Conservation (phyloP, 2,888 invertebrate species). For the Sesia apiformis region DNA sequence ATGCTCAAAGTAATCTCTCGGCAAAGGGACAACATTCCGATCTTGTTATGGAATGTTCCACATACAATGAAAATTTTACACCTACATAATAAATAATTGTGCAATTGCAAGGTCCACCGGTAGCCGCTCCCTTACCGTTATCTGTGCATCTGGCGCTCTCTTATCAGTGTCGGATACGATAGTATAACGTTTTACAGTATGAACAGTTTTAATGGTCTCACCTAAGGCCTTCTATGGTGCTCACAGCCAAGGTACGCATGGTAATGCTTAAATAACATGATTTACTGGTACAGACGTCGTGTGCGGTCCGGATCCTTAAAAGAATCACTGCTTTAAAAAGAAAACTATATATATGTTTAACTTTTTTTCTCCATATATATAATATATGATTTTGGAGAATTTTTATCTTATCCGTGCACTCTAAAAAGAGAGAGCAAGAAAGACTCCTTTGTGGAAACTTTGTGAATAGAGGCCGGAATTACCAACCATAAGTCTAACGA, state of each 20-base stretch:
- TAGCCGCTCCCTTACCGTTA: slow-evolving; percentile 18
- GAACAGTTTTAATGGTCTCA: slow-evolving; percentile 10
- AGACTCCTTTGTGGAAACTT: too few species aligned
- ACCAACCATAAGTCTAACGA: slow-evolving; percentile 1
- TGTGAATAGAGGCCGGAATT: slow-evolving; percentile 1
- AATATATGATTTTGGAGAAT: too few species aligned
- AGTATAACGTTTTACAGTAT: slow-evolving; percentile 8
- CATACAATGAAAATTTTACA: slow-evolving; percentile 15
- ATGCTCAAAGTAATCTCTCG: slow-evolving; percentile 10
- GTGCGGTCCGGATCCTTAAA: slow-evolving; percentile 26
- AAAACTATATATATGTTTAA: too few species aligned
- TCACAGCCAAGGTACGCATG: slow-evolving; percentile 11
- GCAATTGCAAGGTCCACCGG: slow-evolving; percentile 21
- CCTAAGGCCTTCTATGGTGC: slow-evolving; percentile 11
- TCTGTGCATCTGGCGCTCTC: slow-evolving; percentile 7
- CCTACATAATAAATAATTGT: slow-evolving; percentile 20
- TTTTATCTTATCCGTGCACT: too few species aligned
- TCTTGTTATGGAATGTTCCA: slow-evolving; percentile 1
- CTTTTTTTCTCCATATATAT: too few species aligned
- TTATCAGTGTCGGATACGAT: slow-evolving; percentile 26
- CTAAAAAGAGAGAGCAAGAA: too few species aligned
- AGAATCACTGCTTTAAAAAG: slow-evolving; percentile 11
- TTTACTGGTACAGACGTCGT: slow-evolving; percentile 18
- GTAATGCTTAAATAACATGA: slow-evolving; percentile 1
- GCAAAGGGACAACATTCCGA: slow-evolving; percentile 24